A percentile compares a stretch with the other conserved stretches of the same genome.
phyloP scores from a whole-genome alignment of 2,797 vertebrate species.

The Chaetophractus vellerosus region DNA sequence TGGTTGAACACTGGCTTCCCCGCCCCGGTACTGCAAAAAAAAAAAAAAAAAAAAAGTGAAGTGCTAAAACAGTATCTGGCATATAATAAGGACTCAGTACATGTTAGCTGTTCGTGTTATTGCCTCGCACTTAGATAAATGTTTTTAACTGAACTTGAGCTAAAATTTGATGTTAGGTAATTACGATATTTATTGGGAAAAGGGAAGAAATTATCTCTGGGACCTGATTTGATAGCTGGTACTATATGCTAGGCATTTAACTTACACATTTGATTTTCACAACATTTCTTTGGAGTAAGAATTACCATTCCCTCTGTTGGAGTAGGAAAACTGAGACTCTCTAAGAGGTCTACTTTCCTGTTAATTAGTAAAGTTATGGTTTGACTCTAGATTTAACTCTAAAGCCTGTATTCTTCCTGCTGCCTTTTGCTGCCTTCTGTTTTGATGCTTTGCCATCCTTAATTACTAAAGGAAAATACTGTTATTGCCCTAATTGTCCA shows the following conservation, averaged over 20 bases:
- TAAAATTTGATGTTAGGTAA: constrained; percentile 37
- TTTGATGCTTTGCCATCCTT: not conserved
- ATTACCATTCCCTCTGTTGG: not conserved
- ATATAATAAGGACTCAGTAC: not conserved
- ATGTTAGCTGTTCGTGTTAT: constrained; percentile 17
- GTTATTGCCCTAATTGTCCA: not conserved
- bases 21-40: too few species aligned
- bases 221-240: constrained; percentile 4
- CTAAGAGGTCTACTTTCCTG: not conserved
- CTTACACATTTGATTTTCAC: constrained; percentile 36
- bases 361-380: constrained; percentile 9
- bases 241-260: not conserved
- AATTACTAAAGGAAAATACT: not conserved
- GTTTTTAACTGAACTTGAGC: constrained; percentile 37
- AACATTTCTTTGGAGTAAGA: constrained; percentile 31
- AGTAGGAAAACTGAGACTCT: constrained; percentile 25
- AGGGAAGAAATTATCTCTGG: not conserved
- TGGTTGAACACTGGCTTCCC: too few species aligned
- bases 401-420: not conserved
- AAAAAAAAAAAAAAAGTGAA: not conserved
- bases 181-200: constrained; percentile 12
- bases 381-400: not conserved
- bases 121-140: not conserved
- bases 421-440: not conserved
- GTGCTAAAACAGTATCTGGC: constrained; percentile 2